Evolutionary conservation across 2,113 vertebrate species (phyloP), one percentile per base, ranked within the genome.

Genomic region (Daphoenositta chrysoptera): DNA sequence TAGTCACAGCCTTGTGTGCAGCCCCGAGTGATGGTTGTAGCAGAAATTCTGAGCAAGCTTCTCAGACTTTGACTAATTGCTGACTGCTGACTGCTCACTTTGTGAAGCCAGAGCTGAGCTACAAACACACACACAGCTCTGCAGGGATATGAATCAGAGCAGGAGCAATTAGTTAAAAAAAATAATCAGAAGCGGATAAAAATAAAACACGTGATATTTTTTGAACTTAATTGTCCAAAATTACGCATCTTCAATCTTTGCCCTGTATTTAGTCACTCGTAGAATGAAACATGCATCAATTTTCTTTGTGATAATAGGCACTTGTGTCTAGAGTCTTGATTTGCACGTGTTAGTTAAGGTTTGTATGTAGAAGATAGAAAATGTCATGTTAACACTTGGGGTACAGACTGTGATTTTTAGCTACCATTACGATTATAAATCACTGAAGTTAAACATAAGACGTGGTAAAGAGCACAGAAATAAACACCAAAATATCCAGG

Each of bases 41-140:
- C 78, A 88, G 81, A 88, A 89, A 93, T 54, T 79, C 91, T 58
- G 82, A 97, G 87, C 94, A 91, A 90, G 81, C 92, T 91, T 79
- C 92, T 93, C 92, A 96, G 93, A 94, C 92, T 87, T 97, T 85
- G 94, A 94, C 75, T 94, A 97, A 97, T 88, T 92, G 93, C 89
- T 95, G 81, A 66, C 39, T 87, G 91, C 92, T 92, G 94, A 93
- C 94, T 90, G 92, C 94, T 97, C 92, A 75, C 66, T 95, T 94
- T 91, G 89, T n/a, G 84, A 70, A 89, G 87, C 47, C 47, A 42
- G 90, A 94, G 90, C 75, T 71, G 51, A 61, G 78, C 73, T 61
- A 57, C 71, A 87, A 83, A 85, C 75, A 78, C 44, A 65, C 53
- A 72, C 27, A 50, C 33, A 94, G 69, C 63, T 93, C 69, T 89